These are phyloP conservation scores for Dolichallabes microphthalmus DNA, from an alignment of 2,113 vertebrate genomes.

Conservation along the genomic window DNA sequence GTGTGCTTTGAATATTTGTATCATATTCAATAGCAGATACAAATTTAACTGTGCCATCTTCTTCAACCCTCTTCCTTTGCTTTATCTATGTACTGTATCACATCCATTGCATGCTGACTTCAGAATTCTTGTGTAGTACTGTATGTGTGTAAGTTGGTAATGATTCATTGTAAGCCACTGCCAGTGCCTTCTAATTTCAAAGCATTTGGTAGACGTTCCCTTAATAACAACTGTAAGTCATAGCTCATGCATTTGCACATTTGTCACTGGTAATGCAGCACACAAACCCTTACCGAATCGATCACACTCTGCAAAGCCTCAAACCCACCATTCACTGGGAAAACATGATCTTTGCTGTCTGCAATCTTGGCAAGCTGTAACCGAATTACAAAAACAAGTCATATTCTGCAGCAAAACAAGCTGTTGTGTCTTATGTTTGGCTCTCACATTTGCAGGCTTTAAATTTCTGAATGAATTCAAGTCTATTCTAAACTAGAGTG, in stretches of 20 bases:
- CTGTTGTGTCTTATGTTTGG: not conserved
- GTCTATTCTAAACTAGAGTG: not conserved
- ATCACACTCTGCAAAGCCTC: constrained; percentile 94
- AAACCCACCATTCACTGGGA: constrained; percentile 96
- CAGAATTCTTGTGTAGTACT: not conserved
- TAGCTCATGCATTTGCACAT: not conserved
- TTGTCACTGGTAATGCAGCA: not conserved
- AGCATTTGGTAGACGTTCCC: not conserved
- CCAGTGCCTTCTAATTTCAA: not conserved
- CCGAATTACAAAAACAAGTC: constrained; percentile 20
- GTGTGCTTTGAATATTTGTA: too few species aligned
- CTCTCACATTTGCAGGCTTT: not conserved
- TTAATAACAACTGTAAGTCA: not conserved
- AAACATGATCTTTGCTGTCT: constrained; percentile 95
- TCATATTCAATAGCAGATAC: not conserved
- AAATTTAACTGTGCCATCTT: too few species aligned
- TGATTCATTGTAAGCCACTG: not conserved
- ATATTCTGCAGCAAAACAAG: not conserved
- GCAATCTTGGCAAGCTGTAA: constrained; percentile 94
- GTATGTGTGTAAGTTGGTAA: not conserved
- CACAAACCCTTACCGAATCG: constrained; percentile 84
- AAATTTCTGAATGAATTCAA: not conserved
- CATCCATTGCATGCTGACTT: not conserved
- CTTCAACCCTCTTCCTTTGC: not conserved
- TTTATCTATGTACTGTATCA: not conserved